Evolutionary conservation across 2,888 invertebrate genomes (phyloP).

Genomic region (Eulithis testata): DNA sequence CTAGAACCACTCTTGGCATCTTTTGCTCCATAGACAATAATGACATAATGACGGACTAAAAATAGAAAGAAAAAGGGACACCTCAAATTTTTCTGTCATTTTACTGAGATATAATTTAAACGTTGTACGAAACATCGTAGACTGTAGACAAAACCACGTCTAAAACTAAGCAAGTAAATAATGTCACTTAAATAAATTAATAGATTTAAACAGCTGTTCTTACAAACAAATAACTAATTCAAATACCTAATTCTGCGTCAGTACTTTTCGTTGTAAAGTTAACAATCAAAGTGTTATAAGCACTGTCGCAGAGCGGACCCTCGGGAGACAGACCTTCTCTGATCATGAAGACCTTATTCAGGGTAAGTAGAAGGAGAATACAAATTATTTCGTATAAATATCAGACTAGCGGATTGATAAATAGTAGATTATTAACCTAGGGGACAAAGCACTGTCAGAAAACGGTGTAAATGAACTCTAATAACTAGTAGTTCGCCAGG

Average conservation of each 20-base stretch:
- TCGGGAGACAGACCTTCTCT: neutral
- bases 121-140: too few relatives aligned
- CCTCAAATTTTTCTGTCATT: too few relatives aligned
- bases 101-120: neutral
- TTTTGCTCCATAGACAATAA: too few relatives aligned
- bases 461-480: too few relatives aligned
- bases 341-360: constrained; percentile 23
- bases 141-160: constrained; percentile 1
- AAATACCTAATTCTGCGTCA: constrained; percentile 12
- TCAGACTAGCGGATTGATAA: too few relatives aligned
- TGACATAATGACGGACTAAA: too few relatives aligned
- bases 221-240: constrained; percentile 5
- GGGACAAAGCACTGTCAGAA: too few relatives aligned
- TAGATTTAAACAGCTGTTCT: constrained; percentile 20
- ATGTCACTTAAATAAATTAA: constrained; percentile 14
- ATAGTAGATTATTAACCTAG: too few relatives aligned
- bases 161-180: constrained; percentile 2
- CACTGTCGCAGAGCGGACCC: constrained; percentile 1
- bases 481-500: too few relatives aligned
- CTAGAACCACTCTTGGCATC: too few relatives aligned
- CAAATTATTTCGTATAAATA: too few relatives aligned
- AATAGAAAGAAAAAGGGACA: too few relatives aligned
- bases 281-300: neutral
- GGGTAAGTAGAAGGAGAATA: constrained; percentile 8
- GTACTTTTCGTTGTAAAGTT: neutral